These are phyloP conservation scores for Puma concolor DNA, from an alignment of 2,113 vertebrate genomes.

Conservation along the genomic window DNA sequence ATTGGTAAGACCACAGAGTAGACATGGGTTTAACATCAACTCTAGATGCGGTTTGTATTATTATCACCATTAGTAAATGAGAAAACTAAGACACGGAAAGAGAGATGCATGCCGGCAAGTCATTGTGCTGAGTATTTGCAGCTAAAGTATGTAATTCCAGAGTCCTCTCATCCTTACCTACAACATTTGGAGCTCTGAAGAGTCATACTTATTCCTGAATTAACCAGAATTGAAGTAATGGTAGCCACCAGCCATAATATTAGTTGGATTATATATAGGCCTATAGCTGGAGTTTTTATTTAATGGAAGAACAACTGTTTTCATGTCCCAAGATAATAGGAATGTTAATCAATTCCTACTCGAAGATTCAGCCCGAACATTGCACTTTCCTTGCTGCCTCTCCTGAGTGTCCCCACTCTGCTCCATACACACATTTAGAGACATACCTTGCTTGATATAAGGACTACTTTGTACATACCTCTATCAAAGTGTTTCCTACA, in stretches of 20 bases:
- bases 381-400: background rate
- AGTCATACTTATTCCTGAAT: background rate
- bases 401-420: background rate
- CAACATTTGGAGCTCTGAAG: background rate
- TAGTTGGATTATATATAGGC: background rate
- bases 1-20: background rate
- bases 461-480: background rate
- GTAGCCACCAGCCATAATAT: background rate
- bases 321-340: background rate
- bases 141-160: background rate
- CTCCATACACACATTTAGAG: background rate
- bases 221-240: background rate
- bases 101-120: background rate
- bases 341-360: background rate
- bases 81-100: background rate
- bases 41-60: background rate
- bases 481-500: background rate
- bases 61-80: background rate
- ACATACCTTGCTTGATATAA: background rate
- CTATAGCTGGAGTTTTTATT: background rate
- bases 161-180: background rate
- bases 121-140: background rate
- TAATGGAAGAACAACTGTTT: background rate
- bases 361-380: background rate
- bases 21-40: background rate